Evolutionary conservation across 2,113 vertebrate genomes (phyloP).

Genomic region (Onychostruthus taczanowskii): DNA sequence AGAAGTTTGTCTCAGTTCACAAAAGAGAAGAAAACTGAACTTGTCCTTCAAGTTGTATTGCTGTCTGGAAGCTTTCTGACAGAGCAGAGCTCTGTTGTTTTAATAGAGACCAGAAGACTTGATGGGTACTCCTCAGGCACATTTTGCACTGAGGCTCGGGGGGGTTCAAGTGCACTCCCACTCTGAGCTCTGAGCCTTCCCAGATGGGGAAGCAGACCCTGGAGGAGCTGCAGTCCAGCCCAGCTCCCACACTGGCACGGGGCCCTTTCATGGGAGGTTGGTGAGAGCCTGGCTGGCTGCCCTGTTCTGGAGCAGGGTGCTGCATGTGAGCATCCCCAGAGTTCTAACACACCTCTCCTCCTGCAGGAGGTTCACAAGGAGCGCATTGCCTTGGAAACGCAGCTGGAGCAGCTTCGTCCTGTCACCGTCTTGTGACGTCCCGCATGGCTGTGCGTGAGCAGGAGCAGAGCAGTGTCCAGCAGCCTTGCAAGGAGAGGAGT

Average conservation of each 20-base stretch:
- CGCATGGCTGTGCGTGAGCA: background rate
- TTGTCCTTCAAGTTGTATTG: background rate
- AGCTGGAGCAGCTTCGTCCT: slow-evolving; percentile 90
- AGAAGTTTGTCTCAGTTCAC: background rate
- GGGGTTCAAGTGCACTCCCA: rapidly evolving
- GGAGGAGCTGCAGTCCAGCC: background rate
- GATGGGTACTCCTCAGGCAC: background rate
- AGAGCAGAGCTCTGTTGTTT: background rate
- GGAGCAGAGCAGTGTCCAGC: background rate
- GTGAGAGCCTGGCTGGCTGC: background rate
- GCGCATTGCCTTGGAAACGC: slow-evolving; percentile 89
- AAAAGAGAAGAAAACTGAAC: background rate
- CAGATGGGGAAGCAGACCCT: background rate
- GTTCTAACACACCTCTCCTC: background rate
- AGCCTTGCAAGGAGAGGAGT: background rate
- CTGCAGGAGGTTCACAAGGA: slow-evolving; percentile 91
- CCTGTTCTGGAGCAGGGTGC: background rate
- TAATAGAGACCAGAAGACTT: background rate
- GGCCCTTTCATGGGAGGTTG: background rate
- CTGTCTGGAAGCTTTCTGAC: background rate
- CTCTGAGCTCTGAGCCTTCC: background rate
- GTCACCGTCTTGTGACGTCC: slow-evolving; percentile 82
- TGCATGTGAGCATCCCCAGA: background rate
- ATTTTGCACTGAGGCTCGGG: background rate
- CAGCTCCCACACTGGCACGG: background rate